Evolutionary conservation across 2,888 invertebrate genomes (phyloP).

Genomic region (Chesias legatella): DNA sequence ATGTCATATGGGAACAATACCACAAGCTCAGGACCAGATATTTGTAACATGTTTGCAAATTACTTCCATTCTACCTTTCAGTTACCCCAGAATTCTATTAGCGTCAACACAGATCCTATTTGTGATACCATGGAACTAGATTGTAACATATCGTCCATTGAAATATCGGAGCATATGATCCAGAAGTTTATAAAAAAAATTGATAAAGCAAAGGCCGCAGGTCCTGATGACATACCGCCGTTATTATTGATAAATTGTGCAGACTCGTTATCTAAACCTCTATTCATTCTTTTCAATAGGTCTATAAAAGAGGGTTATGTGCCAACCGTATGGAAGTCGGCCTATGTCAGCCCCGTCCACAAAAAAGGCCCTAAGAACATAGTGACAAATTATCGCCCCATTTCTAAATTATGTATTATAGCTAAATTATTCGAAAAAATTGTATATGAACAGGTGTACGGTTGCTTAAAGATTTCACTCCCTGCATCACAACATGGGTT

Average conservation of each 20-base stretch:
- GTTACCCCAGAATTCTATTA: background rate
- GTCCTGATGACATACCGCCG: background rate
- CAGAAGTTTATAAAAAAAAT: background rate
- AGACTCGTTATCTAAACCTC: background rate
- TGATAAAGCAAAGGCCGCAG: constrained; percentile 4
- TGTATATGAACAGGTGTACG: constrained; percentile 5
- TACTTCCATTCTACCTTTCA: constrained; percentile 1
- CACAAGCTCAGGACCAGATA: background rate
- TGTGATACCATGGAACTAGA: background rate
- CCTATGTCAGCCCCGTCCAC: constrained; percentile 6
- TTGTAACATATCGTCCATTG: background rate
- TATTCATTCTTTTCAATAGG: constrained; percentile 1
- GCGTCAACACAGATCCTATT: background rate
- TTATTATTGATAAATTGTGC: constrained; percentile 1
- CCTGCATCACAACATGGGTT: background rate
- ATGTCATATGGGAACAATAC: background rate
- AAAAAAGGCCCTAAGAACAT: constrained; percentile 8
- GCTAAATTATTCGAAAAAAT: constrained; percentile 2
- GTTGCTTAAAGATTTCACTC: background rate
- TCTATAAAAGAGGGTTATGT: background rate
- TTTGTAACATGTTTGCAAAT: background rate
- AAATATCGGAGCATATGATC: background rate
- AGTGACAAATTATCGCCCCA: constrained; percentile 12
- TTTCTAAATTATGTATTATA: constrained; percentile 13
- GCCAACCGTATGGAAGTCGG: constrained; percentile 8